Evolutionary conservation across 2,113 vertebrate species (phyloP).

Genomic region (Rutilus rutilus): DNA sequence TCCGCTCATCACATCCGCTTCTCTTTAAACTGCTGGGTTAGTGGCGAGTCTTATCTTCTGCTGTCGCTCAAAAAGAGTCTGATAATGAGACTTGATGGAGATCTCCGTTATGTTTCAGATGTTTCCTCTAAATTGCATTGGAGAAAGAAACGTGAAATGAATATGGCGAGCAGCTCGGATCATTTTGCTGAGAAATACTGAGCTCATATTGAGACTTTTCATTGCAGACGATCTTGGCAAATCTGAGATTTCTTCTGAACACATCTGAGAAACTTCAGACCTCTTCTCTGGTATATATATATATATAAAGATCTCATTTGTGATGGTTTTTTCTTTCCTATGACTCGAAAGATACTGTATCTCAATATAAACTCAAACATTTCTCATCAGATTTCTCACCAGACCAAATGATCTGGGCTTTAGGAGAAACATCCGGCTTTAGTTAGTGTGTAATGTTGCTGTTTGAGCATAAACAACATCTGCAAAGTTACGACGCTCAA

Average conservation of each 20-base stretch:
- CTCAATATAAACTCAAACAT: not conserved
- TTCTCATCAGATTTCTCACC: not conserved
- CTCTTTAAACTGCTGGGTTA: not conserved
- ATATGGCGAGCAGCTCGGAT: not conserved
- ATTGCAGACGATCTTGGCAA: too few relatives aligned
- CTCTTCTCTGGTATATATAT: too few relatives aligned
- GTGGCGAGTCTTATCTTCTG: too few relatives aligned
- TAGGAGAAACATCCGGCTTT: not conserved
- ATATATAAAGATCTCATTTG: not conserved
- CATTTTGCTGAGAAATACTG: not conserved
- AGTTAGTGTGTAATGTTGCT: too few relatives aligned
- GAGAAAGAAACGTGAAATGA: too few relatives aligned
- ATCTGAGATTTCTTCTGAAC: not conserved
- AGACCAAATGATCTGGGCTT: not conserved
- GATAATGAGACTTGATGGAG: too few relatives aligned
- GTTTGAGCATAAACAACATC: too few relatives aligned
- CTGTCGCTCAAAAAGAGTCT: too few relatives aligned
- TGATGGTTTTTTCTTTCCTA: not conserved
- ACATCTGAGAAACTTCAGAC: not conserved
- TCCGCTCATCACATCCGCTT: not conserved
- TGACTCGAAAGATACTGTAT: not conserved
- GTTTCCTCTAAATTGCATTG: too few relatives aligned
- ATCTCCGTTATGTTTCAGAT: too few relatives aligned
- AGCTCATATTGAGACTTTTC: not conserved
- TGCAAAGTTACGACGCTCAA: too few relatives aligned